Percentiles rank a stretch among this genome's conserved stretches.
Evolutionary conservation across 2,888 invertebrate genomes (phyloP).

Genomic region (Cheilosia urbana): DNA sequence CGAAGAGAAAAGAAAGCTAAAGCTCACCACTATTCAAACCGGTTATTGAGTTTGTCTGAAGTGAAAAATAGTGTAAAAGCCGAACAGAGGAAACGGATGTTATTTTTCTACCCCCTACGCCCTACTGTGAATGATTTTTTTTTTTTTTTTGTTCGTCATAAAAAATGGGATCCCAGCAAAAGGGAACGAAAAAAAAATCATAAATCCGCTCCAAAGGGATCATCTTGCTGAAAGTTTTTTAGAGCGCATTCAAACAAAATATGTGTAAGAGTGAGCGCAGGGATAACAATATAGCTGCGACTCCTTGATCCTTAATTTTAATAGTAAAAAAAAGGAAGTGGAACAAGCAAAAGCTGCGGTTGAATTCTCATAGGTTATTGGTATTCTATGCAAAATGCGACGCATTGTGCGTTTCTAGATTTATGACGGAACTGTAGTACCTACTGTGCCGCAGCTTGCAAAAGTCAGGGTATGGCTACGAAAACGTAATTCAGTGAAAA

Average conservation of each 20-base stretch:
- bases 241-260: slow-evolving; percentile 40
- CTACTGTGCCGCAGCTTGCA: slow-evolving; percentile 25
- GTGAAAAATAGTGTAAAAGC: slow-evolving; percentile 75
- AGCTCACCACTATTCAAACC: slow-evolving; percentile 67
- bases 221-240: slow-evolving; percentile 58
- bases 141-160: slow-evolving; percentile 1
- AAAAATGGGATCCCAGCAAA: slow-evolving; percentile 41
- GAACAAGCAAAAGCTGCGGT: slow-evolving; percentile 22
- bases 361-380: slow-evolving; percentile 56
- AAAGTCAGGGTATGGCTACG: slow-evolving; percentile 48
- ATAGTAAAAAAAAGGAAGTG: slow-evolving; percentile 32
- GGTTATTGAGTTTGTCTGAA: slow-evolving; percentile 75
- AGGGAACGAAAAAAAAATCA: slow-evolving; percentile 14
- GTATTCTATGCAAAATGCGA: neutral
- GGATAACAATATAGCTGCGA: slow-evolving; percentile 61
- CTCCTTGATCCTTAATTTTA: slow-evolving; percentile 68
- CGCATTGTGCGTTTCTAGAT: slow-evolving; percentile 8
- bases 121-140: slow-evolving; percentile 7
- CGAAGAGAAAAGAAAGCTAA: slow-evolving; percentile 29
- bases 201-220: slow-evolving; percentile 38
- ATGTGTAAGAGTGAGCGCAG: neutral
- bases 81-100: slow-evolving; percentile 62
- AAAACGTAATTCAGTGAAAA: slow-evolving; percentile 47
- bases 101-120: slow-evolving; percentile 21
- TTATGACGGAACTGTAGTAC: neutral